Evolutionary conservation across 2,888 invertebrate genomes (phyloP).

Genomic region (Scaptomyza flava): DNA sequence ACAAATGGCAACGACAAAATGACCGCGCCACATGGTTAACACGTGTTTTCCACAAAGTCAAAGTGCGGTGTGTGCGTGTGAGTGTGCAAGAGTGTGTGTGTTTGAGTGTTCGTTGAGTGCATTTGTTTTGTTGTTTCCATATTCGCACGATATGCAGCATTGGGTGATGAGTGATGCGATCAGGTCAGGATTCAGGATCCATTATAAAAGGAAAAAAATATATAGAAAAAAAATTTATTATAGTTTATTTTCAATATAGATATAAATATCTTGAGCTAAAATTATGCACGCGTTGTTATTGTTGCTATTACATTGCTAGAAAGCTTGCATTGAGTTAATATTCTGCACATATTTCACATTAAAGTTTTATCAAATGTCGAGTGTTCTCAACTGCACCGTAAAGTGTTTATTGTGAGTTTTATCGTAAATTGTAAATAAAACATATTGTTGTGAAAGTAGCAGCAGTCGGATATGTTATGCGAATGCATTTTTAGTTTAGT

Average conservation of each 20-base stretch:
- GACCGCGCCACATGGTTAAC: conserved; percentile 71
- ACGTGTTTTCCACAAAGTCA: conserved; percentile 63
- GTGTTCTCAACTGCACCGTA: conserved; percentile 17
- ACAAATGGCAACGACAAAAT: conserved; percentile 62
- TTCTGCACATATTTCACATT: not conserved
- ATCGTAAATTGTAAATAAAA: conserved; percentile 24
- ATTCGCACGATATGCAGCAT: conserved; percentile 37
- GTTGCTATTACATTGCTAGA: conserved; percentile 6
- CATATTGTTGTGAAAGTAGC: conserved; percentile 8
- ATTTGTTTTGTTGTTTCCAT: conserved; percentile 42
- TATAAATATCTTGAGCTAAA: not conserved
- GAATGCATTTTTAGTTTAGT: conserved; percentile 55
- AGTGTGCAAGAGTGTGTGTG: conserved; percentile 2
- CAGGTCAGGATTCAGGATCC: conserved; percentile 34
- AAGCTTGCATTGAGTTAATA: no score
- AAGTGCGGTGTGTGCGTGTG: conserved; percentile 28
- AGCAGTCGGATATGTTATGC: not conserved
- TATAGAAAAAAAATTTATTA: conserved; percentile 16
- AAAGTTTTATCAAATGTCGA: not conserved
- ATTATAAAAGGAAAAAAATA: conserved; percentile 10
- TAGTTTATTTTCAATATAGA: conserved; percentile 26
- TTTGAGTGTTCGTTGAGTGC: conserved; percentile 38
- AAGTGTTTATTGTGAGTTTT: conserved; percentile 37
- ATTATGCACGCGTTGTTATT: conserved; percentile 3
- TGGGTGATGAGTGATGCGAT: conserved; percentile 31